Conservation (phyloP, 2,113 vertebrate species). For the Rostratula benghalensis region DNA sequence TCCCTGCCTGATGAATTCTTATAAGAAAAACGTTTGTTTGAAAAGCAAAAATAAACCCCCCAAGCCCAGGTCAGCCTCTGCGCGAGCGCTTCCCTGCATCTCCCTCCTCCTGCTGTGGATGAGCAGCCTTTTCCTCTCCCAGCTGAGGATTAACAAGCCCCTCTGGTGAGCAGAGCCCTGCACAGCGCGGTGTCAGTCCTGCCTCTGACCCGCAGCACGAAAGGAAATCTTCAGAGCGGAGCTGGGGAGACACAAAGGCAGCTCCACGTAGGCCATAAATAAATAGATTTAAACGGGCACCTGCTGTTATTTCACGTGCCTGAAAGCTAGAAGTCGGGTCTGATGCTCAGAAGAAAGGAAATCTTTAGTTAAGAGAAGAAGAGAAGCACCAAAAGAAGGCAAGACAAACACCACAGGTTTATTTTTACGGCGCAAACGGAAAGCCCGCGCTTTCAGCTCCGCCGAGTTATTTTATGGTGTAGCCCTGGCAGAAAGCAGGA, state of each 20-base stretch:
- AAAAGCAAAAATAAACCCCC: neutral
- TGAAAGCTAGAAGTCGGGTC: slow-evolving; percentile 27
- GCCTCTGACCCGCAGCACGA: slow-evolving; percentile 27
- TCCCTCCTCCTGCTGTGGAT: neutral
- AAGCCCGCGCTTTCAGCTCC: slow-evolving; percentile 23
- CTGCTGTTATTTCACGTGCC: slow-evolving; percentile 1
- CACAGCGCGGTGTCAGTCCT: slow-evolving; percentile 5
- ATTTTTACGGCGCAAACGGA: slow-evolving; percentile 26
- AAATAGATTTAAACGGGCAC: neutral
- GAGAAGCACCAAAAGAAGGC: neutral
- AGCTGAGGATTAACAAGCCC: neutral
- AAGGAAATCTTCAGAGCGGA: slow-evolving; percentile 37
- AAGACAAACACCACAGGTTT: slow-evolving; percentile 45
- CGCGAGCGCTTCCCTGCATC: neutral
- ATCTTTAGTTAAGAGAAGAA: slow-evolving; percentile 50
- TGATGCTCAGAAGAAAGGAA: slow-evolving; percentile 56
- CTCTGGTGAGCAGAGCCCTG: neutral
- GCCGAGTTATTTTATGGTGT: slow-evolving; percentile 40
- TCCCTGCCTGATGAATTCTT: neutral
- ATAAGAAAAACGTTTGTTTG: slow-evolving; percentile 10
- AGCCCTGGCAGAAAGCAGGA: slow-evolving; percentile 58
- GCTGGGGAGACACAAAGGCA: slow-evolving; percentile 15
- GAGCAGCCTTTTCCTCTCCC: neutral
- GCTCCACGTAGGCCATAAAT: slow-evolving; percentile 19
- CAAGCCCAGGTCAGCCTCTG: neutral